phyloP scores from a whole-genome alignment of 2,113 vertebrate species.

The Megalops atlanticus region DNA sequence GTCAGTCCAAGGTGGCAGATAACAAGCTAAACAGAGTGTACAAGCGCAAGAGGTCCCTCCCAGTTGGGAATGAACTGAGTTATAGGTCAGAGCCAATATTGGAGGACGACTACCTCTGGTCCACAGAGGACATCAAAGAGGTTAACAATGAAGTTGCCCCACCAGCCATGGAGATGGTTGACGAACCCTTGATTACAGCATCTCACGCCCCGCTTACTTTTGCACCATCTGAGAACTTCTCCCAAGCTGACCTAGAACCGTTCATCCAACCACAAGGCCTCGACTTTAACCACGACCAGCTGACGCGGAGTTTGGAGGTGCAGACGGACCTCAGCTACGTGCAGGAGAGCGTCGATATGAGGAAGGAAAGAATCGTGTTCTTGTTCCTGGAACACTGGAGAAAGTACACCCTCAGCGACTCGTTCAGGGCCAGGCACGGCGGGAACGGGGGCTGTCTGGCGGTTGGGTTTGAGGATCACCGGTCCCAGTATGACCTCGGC shows the following conservation, averaged over 20 bases:
- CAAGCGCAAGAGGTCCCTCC: slow-evolving; percentile 74
- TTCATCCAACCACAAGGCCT: slow-evolving; percentile 52
- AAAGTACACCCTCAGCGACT: slow-evolving; percentile 78
- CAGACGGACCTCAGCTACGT: slow-evolving; percentile 75
- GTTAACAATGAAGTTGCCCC: slow-evolving; percentile 41
- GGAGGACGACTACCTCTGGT: slow-evolving; percentile 69
- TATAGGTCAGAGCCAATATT: slow-evolving; percentile 67
- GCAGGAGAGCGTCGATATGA: slow-evolving; percentile 78
- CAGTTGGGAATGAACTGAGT: slow-evolving; percentile 57
- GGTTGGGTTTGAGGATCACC: slow-evolving; percentile 49
- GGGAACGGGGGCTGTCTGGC: slow-evolving; percentile 51
- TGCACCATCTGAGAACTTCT: slow-evolving; percentile 44
- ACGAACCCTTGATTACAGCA: slow-evolving; percentile 61
- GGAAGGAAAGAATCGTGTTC: slow-evolving; percentile 87
- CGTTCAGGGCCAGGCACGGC: slow-evolving; percentile 62
- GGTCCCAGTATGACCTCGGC: slow-evolving; percentile 34
- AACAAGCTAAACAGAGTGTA: slow-evolving; percentile 63
- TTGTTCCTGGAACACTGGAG: slow-evolving; percentile 94
- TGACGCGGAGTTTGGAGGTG: slow-evolving; percentile 67
- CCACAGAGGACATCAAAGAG: slow-evolving; percentile 35
- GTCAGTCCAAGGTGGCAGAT: slow-evolving; percentile 46
- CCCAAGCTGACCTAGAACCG: slow-evolving; percentile 55
- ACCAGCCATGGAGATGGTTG: slow-evolving; percentile 50
- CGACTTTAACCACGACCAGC: slow-evolving; percentile 70
- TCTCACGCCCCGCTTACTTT: slow-evolving; percentile 58